Evolutionary conservation across 1,140 invertebrate species (phyloP).

Genomic region (Macrobrachium rosenbergii): DNA sequence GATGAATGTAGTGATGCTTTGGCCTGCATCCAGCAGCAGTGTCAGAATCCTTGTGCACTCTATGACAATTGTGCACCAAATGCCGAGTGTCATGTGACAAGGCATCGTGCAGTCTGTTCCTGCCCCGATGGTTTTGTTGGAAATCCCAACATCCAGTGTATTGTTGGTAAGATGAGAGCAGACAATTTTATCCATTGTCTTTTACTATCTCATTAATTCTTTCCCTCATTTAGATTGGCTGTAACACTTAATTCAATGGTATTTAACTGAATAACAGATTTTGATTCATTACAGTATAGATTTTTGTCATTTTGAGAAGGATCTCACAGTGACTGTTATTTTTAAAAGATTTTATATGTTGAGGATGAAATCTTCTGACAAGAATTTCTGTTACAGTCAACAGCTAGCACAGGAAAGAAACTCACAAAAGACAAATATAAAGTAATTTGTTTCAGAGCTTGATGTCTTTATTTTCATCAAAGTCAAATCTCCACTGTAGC

Average conservation of each 20-base stretch:
- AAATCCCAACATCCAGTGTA: slow-evolving; percentile 84
- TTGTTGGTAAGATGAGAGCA: slow-evolving; percentile 73
- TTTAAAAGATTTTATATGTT: too few species aligned
- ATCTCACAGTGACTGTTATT: too few species aligned
- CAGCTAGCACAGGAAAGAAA: too few species aligned
- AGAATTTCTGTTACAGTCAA: too few species aligned
- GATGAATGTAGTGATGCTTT: slow-evolving; percentile 87
- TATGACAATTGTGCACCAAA: slow-evolving; percentile 80
- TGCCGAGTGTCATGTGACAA: slow-evolving; percentile 83
- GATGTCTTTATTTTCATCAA: too few species aligned
- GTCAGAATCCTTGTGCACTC: slow-evolving; percentile 82
- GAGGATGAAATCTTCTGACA: too few species aligned
- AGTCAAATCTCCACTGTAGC: too few species aligned
- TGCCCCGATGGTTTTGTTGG: slow-evolving; percentile 88
- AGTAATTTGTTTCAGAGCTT: too few species aligned
- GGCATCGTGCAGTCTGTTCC: slow-evolving; percentile 86
- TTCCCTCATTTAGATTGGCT: neutral
- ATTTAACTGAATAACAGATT: too few species aligned
- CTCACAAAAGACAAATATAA: too few species aligned
- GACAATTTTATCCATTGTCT: neutral
- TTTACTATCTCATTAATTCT: slow-evolving; percentile 3
- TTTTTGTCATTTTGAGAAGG: too few species aligned
- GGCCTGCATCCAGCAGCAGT: slow-evolving; percentile 84
- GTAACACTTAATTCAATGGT: neutral
- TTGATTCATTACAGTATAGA: too few species aligned